These are phyloP conservation scores for Globodera rostochiensis DNA, from an alignment of 1,140 invertebrate genomes.

Conservation along the genomic window DNA sequence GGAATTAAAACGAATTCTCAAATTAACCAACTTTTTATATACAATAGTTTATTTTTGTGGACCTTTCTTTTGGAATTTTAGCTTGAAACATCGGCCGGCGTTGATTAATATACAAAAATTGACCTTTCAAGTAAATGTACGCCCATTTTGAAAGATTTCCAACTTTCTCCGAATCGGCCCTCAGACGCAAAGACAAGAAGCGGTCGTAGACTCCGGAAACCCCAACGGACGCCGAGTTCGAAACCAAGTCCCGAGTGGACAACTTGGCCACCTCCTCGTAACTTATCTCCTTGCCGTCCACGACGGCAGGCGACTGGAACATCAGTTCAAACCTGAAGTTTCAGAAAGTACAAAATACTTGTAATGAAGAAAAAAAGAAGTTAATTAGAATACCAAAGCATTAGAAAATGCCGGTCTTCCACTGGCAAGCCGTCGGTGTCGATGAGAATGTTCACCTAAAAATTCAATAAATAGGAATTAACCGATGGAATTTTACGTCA, in stretches of 20 bases:
- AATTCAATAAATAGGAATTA: slow-evolving; percentile 14
- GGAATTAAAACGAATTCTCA: too few species aligned
- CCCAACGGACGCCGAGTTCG: slow-evolving; percentile 27
- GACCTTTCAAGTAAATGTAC: slow-evolving; percentile 31
- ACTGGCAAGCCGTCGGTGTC: slow-evolving; percentile 34
- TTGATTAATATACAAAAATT: too few species aligned
- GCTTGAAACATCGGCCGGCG: not conserved
- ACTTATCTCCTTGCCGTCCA: slow-evolving; percentile 35
- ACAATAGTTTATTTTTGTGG: not conserved
- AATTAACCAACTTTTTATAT: too few species aligned
- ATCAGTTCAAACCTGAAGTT: slow-evolving; percentile 33
- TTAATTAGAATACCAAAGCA: slow-evolving; percentile 33
- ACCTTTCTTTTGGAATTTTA: slow-evolving; percentile 27
- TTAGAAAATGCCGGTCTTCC: slow-evolving; percentile 46
- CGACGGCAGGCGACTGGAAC: slow-evolving; percentile 50
- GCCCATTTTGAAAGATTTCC: slow-evolving; percentile 49
- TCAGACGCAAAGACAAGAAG: slow-evolving; percentile 28
- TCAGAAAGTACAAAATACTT: not conserved
- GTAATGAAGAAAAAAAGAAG: not conserved
- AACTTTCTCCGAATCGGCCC: slow-evolving; percentile 28
- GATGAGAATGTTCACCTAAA: slow-evolving; percentile 39
- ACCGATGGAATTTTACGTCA: slow-evolving; percentile 30
- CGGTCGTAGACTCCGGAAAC: slow-evolving; percentile 29
- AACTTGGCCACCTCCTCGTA: slow-evolving; percentile 50
- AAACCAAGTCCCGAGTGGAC: slow-evolving; percentile 36